phyloP scores from a whole-genome alignment of 2,888 invertebrate species.

The Sesamia inferens region DNA sequence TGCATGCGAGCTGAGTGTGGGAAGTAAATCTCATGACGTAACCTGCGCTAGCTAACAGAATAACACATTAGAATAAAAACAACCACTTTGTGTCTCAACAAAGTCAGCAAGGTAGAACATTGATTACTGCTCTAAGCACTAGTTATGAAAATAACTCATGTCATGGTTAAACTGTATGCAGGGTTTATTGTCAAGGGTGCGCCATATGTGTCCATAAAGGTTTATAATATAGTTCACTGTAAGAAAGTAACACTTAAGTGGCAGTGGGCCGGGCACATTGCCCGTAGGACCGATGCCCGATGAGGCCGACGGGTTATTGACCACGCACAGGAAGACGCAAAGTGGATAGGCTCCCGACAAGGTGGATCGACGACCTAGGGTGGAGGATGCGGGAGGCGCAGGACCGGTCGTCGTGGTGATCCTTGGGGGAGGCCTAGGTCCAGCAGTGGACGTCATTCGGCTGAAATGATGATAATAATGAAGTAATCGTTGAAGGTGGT shows the following conservation, averaged over 20 bases:
- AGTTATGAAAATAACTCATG: conserved; percentile 18
- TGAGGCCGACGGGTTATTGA: too few species aligned
- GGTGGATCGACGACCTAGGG: too few species aligned
- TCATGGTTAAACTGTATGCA: background rate
- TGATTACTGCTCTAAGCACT: conserved; percentile 23
- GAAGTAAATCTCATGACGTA: conserved; percentile 42
- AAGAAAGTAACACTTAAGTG: too few species aligned
- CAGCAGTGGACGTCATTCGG: background rate
- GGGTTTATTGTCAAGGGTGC: conserved; percentile 15
- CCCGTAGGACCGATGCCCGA: too few species aligned
- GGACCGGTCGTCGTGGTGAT: too few species aligned
- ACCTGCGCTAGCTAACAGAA: conserved; percentile 29
- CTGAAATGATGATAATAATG: too few species aligned
- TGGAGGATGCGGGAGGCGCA: too few species aligned
- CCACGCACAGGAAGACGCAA: too few species aligned
- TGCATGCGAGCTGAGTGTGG: conserved; percentile 48
- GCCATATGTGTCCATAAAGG: background rate
- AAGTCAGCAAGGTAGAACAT: conserved; percentile 21
- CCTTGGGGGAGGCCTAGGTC: too few species aligned
- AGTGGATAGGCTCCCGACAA: too few species aligned
- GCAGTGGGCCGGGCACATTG: too few species aligned
- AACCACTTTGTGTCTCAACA: conserved; percentile 20
- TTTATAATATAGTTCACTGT: background rate
- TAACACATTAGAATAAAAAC: conserved; percentile 31
- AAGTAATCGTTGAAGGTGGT: background rate